Evolutionary conservation across 2,113 vertebrate genomes (phyloP), one percentile per base, ranked within the genome.

Genomic region (Gobius niger): DNA sequence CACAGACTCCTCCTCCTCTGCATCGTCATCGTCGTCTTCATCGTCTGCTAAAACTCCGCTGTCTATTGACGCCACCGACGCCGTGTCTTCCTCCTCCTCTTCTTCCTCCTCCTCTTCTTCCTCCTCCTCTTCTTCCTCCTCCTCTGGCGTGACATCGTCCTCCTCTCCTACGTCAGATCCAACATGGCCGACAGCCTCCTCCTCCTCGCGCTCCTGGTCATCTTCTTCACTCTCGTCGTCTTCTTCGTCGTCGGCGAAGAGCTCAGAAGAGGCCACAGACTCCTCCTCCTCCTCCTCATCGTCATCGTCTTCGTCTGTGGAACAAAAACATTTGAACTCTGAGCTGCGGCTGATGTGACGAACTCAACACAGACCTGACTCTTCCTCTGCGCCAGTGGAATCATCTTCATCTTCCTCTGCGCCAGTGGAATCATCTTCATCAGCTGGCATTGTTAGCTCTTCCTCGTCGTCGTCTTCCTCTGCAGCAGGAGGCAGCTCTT

Each of bases 191-290:
- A 77, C 70, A 3, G 60, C 54, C 0, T 50, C 41, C 24, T 73
- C 40, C n/a, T 62, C 61, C 0, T 77, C 73, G 0, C 46, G 9
- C 19, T 75, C 66, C 5, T n/a, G n/a, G n/a, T 65, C 34, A 5
- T 65, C 34, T 9, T 88, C 83, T 19, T 54, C 50, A 7, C n/a
- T 52, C 41, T 86, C 85, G 73, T 91, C 89, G 44, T 86, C 85
- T 76, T 91, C 89, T 74, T 91, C 89, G 51, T 87, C 85, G 3
- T 91, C 88, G 57, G 85, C 90, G 67, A 88, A 87, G 49, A 81
- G 75, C 9, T 90, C 89, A 5, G 87, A 86, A n/a, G 89, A 82
- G n/a, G 82, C 81, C 2, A 87, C 68, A 0, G 89, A 88, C 14
- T 76, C 44, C 34, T 46, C 46, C 14, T 77, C 81, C 47, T 50